These are phyloP conservation scores for Dreissena rostriformis DNA, from an alignment of 1,140 invertebrate species.

Conservation along the genomic window DNA sequence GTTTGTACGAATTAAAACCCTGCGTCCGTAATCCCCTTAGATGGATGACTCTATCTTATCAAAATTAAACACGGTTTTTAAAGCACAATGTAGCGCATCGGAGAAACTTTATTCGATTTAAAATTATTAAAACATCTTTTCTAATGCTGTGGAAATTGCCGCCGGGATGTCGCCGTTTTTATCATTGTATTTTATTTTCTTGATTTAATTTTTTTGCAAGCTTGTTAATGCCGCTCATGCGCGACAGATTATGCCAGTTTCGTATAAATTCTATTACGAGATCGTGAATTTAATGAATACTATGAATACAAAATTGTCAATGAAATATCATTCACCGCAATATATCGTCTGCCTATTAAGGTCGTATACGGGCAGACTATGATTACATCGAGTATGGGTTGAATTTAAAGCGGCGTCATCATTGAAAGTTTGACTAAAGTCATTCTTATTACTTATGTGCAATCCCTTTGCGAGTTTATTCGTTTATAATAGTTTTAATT, in stretches of 20 bases:
- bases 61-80: slow-evolving; percentile 27
- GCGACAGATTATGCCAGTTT: slow-evolving; percentile 41
- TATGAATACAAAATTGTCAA: slow-evolving; percentile 35
- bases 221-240: slow-evolving; percentile 30
- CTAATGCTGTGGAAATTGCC: slow-evolving; percentile 15
- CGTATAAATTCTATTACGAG: slow-evolving; percentile 37
- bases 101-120: slow-evolving; percentile 53
- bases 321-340: slow-evolving; percentile 17
- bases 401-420: too few relatives aligned
- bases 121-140: slow-evolving; percentile 8
- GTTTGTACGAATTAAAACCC: slow-evolving; percentile 24
- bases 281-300: slow-evolving; percentile 15
- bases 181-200: slow-evolving; percentile 31
- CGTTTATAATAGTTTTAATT: too few relatives aligned
- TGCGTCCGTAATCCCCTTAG: slow-evolving; percentile 11
- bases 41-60: slow-evolving; percentile 29
- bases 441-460: too few relatives aligned
- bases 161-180: slow-evolving; percentile 37
- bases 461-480: too few relatives aligned
- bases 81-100: slow-evolving; percentile 39
- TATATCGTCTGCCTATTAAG: not conserved
- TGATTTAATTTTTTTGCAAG: slow-evolving; percentile 48
- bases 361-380: not conserved
- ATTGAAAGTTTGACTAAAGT: too few relatives aligned
- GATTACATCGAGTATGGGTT: slow-evolving; percentile 9